phyloP scores from a whole-genome alignment of 2,888 invertebrate species.

The Xestobium rufovillosum region DNA sequence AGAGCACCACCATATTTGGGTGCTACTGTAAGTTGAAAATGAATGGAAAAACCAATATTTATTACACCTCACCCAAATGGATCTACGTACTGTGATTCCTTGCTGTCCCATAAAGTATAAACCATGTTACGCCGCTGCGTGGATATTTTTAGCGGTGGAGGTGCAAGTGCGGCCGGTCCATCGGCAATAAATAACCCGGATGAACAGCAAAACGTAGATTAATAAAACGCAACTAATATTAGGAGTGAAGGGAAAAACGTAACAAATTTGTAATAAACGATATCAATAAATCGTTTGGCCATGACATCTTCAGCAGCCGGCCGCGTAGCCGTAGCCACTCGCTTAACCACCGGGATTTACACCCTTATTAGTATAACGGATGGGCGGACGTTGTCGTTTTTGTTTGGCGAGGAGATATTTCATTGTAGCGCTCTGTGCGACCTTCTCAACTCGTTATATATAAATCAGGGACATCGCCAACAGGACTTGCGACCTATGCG shows the following conservation, averaged over 20 bases:
- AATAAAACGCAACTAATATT: neutral
- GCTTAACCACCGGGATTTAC: conserved; percentile 24
- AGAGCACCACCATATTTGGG: too few species aligned
- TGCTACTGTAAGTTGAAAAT: too few species aligned
- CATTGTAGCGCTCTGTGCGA: conserved; percentile 26
- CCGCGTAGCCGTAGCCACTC: conserved; percentile 21
- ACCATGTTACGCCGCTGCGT: too few species aligned
- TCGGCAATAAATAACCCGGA: too few species aligned
- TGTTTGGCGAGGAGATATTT: conserved; percentile 29
- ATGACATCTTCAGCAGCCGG: conserved; percentile 24
- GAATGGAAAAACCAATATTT: too few species aligned
- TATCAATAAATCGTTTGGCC: conserved; percentile 32
- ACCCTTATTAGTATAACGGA: conserved; percentile 33
- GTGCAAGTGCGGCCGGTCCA: too few species aligned
- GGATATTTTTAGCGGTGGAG: too few species aligned
- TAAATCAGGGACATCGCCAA: conserved; percentile 30
- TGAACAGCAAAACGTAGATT: too few species aligned
- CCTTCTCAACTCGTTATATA: conserved; percentile 25
- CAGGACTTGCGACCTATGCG: conserved; percentile 24
- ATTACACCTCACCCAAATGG: too few species aligned
- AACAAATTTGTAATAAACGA: conserved; percentile 30
- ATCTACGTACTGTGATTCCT: too few species aligned
- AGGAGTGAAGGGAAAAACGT: conserved; percentile 15
- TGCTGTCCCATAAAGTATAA: too few species aligned
- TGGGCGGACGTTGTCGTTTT: conserved; percentile 29